Conservation (phyloP, 1,140 invertebrate species). For the Contarinia nasturtii region DNA sequence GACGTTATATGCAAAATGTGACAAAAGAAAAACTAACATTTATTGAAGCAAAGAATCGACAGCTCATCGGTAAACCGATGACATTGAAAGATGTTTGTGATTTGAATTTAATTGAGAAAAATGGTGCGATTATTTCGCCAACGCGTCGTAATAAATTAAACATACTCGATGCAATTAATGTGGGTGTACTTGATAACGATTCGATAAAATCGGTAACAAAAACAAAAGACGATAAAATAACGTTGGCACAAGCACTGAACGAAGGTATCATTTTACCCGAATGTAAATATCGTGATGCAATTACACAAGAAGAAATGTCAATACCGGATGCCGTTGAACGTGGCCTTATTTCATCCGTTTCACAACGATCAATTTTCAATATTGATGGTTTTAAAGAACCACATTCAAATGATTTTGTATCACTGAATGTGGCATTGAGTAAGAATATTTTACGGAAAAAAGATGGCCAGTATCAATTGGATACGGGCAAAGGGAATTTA, state of each 20-base stretch:
- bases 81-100: constrained; percentile 76
- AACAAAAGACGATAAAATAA: constrained; percentile 58
- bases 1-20: constrained; percentile 55
- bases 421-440: constrained; percentile 66
- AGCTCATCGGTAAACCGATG: constrained; percentile 70
- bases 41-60: constrained; percentile 55
- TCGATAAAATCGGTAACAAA: constrained; percentile 64
- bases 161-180: constrained; percentile 63
- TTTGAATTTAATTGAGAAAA: constrained; percentile 57
- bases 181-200: constrained; percentile 72
- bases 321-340: constrained; percentile 68
- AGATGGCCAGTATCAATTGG: constrained; percentile 49
- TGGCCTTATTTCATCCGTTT: constrained; percentile 73
- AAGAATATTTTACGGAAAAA: constrained; percentile 60
- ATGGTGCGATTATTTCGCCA: constrained; percentile 60
- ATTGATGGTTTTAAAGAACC: constrained; percentile 80
- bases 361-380: constrained; percentile 76
- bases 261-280: constrained; percentile 55
- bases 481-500: constrained; percentile 52
- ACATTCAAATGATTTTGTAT: constrained; percentile 60
- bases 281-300: constrained; percentile 48
- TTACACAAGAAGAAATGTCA: constrained; percentile 45
- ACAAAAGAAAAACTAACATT: constrained; percentile 57
- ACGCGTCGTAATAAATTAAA: constrained; percentile 51
- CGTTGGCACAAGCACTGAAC: constrained; percentile 63